Evolutionary conservation across 2,113 vertebrate genomes (phyloP), one percentile per base, ranked within the genome.

Genomic region (Ciconia maguari): DNA sequence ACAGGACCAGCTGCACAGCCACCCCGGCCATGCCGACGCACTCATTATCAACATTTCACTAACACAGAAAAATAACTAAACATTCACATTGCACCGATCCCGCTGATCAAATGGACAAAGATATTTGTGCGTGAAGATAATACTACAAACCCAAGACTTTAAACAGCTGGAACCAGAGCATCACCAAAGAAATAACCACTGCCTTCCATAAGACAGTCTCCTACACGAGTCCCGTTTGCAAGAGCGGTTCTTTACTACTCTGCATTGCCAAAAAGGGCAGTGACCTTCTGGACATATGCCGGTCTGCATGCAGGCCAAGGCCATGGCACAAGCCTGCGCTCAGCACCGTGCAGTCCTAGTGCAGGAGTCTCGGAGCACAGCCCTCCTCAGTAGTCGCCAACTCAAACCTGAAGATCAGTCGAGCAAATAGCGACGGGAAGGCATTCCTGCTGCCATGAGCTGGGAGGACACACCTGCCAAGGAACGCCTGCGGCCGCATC

Each of bases 1-100:
- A 2, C 2, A 19, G 41, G 16, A 27, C 15, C 71, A 21, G 52
- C 60, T 52, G 68, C 41, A 52, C n/a, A 10, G 34, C 69, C 41
- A 34, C 20, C 11, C 18, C 3, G 0, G 62, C 58, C 3, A 0
- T 15, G 24, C 64, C 22, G 1, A 55, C 3, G 0, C 29, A 4
- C 52, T 25, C 42, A 5, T 19, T 6, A 30, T 16, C 30, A 64
- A 16, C 30, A 2, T 17, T 2, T 48, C 13, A 10, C 11, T 13
- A 22, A 51, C 9, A 21, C 21, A 5, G 4, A 36, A 62, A 48
- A 55, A 34, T 4, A 42, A 5, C 48, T 4, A 6, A 44, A 27
- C 17, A 5, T 26, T 26, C 27, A 25, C 14, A 7, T 20, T 12
- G 66, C 57, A 34, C 51, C 36, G 19, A 22, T 17, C 30, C 49